Base-by-base conservation (phyloP, 2,888 invertebrate genomes). In the Nemoura dubitans region DNA sequence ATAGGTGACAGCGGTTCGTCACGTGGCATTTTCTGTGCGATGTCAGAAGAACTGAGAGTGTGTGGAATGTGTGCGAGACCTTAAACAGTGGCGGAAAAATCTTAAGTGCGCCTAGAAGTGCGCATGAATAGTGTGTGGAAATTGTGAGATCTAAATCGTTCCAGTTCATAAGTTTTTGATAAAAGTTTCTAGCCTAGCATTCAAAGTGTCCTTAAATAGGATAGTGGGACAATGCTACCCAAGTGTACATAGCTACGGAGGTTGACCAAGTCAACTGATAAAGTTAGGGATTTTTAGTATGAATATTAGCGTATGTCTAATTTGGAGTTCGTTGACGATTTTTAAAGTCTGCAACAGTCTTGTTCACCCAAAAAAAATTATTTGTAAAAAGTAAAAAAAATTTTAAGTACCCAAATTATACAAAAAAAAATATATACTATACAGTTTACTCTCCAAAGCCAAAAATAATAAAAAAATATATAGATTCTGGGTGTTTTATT, bases 311-410 rank as follows among this genome's bases (percentile, higher is more conserved):
- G 10, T 59, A 59, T 1, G 3, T 59, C 2, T 59, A 59, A 21
- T 59, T 59, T 59, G 59, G 36, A 16, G 59, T 59, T 59, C 59
- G 3, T 59, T 59, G 21, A 21, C 59, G 14, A 59, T 59, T 59
- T 21, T 21, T 14, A 59, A 21, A 59, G 59, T 59, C 21, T 59
- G 59, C 59, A 59, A 59, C 59, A 59, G 2, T n/a, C n/a, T 59
- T 59, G 59, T 59, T 59, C 59, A 59, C 59, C 59, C 59, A 59
- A 59, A 59, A 59, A 59, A 59, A 59, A 59, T 59, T 59, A 59
- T 21, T 14, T 59, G 59, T 59, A 59, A 59, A 59, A 59, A 59
- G 14, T 21, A 1, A 10, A 59, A 59, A 59, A 59, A 59, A 16
- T 59, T 59, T 21, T 21, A 16, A 59, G 59, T 59, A 59, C 2